Evolutionary conservation across 2,113 vertebrate genomes (phyloP).

Genomic region (Sebastes fasciatus): DNA sequence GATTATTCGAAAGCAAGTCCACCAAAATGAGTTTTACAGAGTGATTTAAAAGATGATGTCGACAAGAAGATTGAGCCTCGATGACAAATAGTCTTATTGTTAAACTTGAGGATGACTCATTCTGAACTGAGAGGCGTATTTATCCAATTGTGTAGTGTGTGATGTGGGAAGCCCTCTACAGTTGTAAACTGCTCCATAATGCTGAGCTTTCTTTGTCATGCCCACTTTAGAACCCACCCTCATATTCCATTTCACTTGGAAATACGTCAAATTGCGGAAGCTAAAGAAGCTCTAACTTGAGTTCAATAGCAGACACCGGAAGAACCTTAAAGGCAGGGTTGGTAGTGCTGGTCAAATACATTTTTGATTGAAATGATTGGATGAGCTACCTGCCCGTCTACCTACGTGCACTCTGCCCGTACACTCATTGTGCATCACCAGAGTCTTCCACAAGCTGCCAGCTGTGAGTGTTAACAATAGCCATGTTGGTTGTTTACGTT

Average conservation of each 20-base stretch:
- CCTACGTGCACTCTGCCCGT: too few relatives aligned
- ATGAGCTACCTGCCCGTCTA: too few relatives aligned
- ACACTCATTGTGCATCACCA: too few relatives aligned
- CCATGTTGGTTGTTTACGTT: too few relatives aligned
- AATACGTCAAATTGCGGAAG: neutral
- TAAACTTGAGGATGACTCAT: neutral
- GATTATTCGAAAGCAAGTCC: neutral
- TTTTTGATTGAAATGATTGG: too few relatives aligned
- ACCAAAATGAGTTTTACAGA: neutral
- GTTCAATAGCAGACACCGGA: neutral
- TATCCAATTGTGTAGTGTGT: neutral
- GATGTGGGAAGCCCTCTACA: neutral
- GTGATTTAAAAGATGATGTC: neutral
- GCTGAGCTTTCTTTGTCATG: neutral
- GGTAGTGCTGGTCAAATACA: neutral
- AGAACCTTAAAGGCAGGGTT: neutral
- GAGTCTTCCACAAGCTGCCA: too few relatives aligned
- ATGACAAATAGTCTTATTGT: neutral
- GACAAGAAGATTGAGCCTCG: too few relatives aligned
- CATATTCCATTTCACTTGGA: too few relatives aligned
- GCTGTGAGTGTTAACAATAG: too few relatives aligned
- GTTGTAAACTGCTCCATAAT: neutral
- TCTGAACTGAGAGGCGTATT: neutral
- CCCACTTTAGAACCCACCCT: neutral
- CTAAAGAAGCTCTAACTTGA: neutral